These are phyloP conservation scores for Callipepla squamata DNA, from an alignment of 2,113 vertebrate genomes.

Conservation along the genomic window DNA sequence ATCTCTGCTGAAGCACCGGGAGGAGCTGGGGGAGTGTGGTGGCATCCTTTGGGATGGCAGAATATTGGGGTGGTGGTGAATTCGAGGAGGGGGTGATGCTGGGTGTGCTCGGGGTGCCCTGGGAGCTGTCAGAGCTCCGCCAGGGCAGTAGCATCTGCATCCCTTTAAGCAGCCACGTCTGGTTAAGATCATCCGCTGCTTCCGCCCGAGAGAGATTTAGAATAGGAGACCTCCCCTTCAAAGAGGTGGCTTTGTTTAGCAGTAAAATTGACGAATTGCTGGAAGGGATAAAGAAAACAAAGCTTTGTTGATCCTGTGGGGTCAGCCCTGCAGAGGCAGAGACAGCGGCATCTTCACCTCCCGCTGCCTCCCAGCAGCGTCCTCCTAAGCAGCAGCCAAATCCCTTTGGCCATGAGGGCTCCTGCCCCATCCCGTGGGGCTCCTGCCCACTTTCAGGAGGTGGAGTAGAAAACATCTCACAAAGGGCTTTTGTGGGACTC, in stretches of 20 bases:
- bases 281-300: constrained; percentile 31
- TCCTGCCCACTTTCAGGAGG: rapidly evolving
- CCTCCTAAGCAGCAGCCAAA: not conserved
- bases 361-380: rapidly evolving
- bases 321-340: not conserved
- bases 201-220: constrained; percentile 7
- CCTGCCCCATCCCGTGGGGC: too few species aligned
- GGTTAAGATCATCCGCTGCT: constrained; percentile 26
- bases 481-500: not conserved
- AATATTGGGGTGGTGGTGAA: rapidly evolving
- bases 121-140: not conserved
- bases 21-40: not conserved
- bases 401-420: not conserved
- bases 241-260: constrained; percentile 34
- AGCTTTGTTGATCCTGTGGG: not conserved
- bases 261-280: constrained; percentile 51
- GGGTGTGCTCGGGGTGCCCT: not conserved
- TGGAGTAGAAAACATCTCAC: not conserved
- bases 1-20: not conserved
- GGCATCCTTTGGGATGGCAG: not conserved
- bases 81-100: not conserved
- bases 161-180: not conserved
- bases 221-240: constrained; percentile 29
- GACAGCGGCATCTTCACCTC: not conserved
- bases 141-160: constrained; percentile 49